Evolutionary conservation across 2,113 vertebrate genomes (phyloP).

Genomic region (Crotophaga sulcirostris): DNA sequence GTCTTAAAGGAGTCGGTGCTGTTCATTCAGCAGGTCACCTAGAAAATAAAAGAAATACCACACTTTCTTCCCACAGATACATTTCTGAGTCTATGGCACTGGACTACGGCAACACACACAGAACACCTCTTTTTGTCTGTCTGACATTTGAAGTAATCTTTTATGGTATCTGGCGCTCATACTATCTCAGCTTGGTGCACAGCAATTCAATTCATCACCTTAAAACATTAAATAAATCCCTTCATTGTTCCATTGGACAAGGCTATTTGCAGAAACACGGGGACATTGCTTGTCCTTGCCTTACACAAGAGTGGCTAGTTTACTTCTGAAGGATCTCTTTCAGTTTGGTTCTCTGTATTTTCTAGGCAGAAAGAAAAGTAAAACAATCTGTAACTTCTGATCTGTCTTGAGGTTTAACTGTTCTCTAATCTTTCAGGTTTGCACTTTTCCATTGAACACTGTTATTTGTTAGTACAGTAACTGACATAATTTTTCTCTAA

Average conservation of each 20-base stretch:
- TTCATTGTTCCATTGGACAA: background rate
- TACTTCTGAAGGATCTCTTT: background rate
- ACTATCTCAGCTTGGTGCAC: background rate
- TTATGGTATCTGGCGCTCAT: background rate
- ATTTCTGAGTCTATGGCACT: background rate
- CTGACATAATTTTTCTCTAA: background rate
- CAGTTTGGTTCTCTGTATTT: background rate
- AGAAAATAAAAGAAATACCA: background rate
- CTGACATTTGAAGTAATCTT: background rate
- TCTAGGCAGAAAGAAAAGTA: background rate
- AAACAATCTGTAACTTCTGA: background rate
- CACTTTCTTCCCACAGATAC: background rate
- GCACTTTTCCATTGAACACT: background rate
- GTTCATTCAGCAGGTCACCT: background rate
- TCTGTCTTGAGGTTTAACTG: background rate
- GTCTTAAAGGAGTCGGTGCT: background rate
- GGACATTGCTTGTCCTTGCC: background rate
- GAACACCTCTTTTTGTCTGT: background rate
- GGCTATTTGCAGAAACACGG: background rate
- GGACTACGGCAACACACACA: background rate
- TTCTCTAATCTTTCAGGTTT: background rate
- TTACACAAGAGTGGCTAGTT: background rate
- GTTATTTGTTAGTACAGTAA: background rate
- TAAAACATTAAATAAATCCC: background rate
- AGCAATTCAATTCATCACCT: background rate